Evolutionary conservation across 2,113 vertebrate genomes (phyloP), one percentile per base, ranked within the genome.

Genomic region (Ictalurus punctatus): DNA sequence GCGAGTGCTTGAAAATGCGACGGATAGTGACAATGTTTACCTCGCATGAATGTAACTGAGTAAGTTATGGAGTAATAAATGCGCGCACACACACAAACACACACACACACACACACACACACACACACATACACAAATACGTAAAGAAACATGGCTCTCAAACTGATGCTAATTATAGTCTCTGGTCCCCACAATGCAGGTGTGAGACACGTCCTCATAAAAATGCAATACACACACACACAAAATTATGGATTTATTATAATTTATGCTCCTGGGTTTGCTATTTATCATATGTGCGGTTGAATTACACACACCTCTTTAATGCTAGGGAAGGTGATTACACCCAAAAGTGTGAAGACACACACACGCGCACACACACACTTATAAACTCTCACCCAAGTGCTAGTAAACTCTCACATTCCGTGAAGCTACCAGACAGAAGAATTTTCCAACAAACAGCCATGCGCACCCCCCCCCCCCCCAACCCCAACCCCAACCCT

Each of bases 391-490:
- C n/a, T 69, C 27, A 73, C 37, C 37, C 63, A 81, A 40, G 25
- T 87, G 81, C 54, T 71, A 76, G 82, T 87, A 80, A 86, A 83
- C 89, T 89, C 88, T 90, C 86, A 91, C 85, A 84, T 83, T 90
- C 88, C 83, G 34, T 74, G 52, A 79, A 92, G 86, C 86, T 82
- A 81, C 88, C 82, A 91, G 89, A 90, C 89, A 58, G 80, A 87
- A 74, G 85, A 90, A 91, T 89, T 90, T 91, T 92, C 91, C 91
- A 58, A 86, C 83, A 88, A 84, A 86, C 86, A 92, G 65, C 82
- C 63, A 65, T 73, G 52, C 59, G 27, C 52, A 48, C 88, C 74
- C 69, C 63, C 76, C 78, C 83, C 59, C 61, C 83, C 54, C 21
- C 63, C 88, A 83, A 74, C 83, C 58, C 87, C 40, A 88, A 37